Base-by-base conservation (phyloP, 2,113 vertebrate genomes). In the Bujurquina vittata region DNA sequence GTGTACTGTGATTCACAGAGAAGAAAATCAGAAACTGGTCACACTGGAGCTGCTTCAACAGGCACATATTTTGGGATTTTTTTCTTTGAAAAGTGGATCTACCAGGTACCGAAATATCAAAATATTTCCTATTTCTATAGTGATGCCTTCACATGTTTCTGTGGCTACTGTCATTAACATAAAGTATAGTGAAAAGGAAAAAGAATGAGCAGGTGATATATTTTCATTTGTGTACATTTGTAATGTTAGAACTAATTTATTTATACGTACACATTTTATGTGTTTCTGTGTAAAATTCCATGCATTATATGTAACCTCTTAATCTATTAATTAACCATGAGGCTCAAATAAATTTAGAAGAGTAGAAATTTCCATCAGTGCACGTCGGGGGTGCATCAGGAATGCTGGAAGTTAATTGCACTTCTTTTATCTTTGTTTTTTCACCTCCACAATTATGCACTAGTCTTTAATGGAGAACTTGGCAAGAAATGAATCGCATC, bases 401-500 rank as follows among this genome's bases (percentile, higher is more conserved):
- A 83, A 80, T 75, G 75, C 43, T 33, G 61, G 55, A 14, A 89
- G 82, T 83, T 77, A 91, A 92, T 87, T 83, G 49, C 60, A 75
- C 85, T 84, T 90, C 63, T 84, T 90, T 88, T 80, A 75, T 90
- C 49, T 87, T 40, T 78, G 63, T 73, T 87, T 74, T 72, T 84
- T 29, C 31, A 58, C 62, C 81, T 60, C 61, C 74, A 82, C 86
- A 89, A 93, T 93, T 91, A 90, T 91, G 73, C 77, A 77, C 73
- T 58, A 10, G 74, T 84, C 84, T 87, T 93, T 92, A 88, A 94
- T 92, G 88, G 89, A 77, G 77, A 85, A 83, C 80, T 89, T 87
- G 65, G 89, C 49, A 79, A 80, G 81, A 92, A 93, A 90, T 90
- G 87, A 93, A 88, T 89, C 20, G 2, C 86, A 89, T 91, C 88